Base-by-base conservation (phyloP, 2,888 invertebrate genomes). In the Synanthedon tipuliformis region DNA sequence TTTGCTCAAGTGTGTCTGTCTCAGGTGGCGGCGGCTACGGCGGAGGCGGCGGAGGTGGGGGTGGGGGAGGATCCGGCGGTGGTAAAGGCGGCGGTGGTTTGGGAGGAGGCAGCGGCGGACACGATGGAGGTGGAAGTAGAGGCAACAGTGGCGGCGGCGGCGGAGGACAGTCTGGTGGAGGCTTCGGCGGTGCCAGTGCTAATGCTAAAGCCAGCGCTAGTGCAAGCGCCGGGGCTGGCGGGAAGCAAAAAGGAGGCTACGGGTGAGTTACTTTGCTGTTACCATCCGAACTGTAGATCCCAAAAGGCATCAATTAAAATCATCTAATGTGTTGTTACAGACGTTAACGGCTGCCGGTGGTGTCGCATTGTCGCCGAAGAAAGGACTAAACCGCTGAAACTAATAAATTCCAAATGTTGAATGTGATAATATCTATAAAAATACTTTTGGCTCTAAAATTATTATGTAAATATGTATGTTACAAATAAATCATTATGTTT, bases 381-480 rank as follows among this genome's bases (percentile, higher is more conserved):
- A 8, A 34, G 34, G 10, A 34, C 34, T 34, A 34, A 34, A 53
- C 52, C 51, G 50, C 18, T 40, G 56, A n/a, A 53, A 48, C 54
- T 51, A 54, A 50, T 58, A 57, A 61, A 58, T 55, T 59, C 59
- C 59, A 66, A 34, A 34, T 23, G 65, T 70, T 58, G 59, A 71
- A 68, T 77, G 78, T 80, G 78, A 80, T 79, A 23, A 53, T 40
- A 59, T 10, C 10, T 10, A 34, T 61, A 62, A 62, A 57, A 57
- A 61, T 62, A 62, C 55, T 41, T 55, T 63, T 59, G 64, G 63
- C 63, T 66, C 69, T 71, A 66, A 57, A 57, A 57, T 50, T 63
- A 59, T 64, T 57, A 54, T 59, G 55, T 53, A 55, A 23, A 23
- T 23, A 23, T 23, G 23, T 23, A 23, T 23, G 23, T 23, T 56